Evolutionary conservation across 2,888 invertebrate genomes (phyloP).

Genomic region (Hydriomena furcata): DNA sequence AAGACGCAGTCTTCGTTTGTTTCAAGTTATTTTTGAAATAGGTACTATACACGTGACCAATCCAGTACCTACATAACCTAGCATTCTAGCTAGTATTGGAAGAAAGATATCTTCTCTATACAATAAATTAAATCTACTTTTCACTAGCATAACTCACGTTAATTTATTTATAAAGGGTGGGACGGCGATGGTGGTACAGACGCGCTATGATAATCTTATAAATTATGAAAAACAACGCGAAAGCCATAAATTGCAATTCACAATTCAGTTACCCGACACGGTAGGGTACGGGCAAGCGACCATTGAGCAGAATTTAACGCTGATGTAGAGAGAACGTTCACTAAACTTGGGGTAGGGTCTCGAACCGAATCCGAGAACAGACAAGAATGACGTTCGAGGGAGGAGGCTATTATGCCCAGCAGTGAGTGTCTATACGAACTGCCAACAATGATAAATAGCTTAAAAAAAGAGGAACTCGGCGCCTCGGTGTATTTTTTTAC

Average conservation of each 20-base stretch:
- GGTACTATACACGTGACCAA: too few species aligned
- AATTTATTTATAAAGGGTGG: constrained; percentile 24
- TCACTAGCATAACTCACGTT: constrained; percentile 27
- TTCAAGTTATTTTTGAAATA: background rate
- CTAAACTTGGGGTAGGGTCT: too few species aligned
- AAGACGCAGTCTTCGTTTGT: background rate
- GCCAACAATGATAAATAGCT: too few species aligned
- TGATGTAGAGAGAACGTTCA: constrained; percentile 4
- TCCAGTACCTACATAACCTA: too few species aligned
- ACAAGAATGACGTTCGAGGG: too few species aligned
- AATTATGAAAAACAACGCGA: constrained; percentile 72
- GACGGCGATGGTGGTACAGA: constrained; percentile 20
- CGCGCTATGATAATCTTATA: constrained; percentile 57
- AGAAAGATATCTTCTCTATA: background rate
- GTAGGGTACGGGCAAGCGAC: constrained; percentile 35
- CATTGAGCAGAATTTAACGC: constrained; percentile 14
- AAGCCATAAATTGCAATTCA: constrained; percentile 68
- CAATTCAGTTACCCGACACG: constrained; percentile 49
- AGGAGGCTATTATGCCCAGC: too few species aligned
- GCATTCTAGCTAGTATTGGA: background rate
- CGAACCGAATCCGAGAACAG: too few species aligned
- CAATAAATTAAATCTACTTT: constrained; percentile 10
- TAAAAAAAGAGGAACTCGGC: too few species aligned
- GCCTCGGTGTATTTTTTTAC: too few species aligned
- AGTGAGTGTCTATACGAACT: too few species aligned